A percentile compares a stretch with the other conserved stretches of the same genome.
phyloP scores from a whole-genome alignment of 2,113 vertebrate species.

The Pseudolaguvia tuberculata region DNA sequence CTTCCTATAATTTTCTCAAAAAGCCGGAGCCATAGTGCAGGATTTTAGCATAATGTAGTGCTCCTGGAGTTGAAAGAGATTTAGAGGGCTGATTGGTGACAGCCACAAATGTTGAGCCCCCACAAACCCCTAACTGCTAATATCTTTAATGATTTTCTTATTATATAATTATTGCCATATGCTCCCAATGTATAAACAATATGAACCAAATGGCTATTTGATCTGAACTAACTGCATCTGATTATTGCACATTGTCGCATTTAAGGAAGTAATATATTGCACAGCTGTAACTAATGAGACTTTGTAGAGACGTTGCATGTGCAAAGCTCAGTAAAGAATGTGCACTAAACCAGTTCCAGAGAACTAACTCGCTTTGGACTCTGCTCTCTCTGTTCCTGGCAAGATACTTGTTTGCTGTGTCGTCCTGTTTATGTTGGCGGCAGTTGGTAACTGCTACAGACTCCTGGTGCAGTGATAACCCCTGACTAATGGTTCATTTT shows the following conservation, averaged over 20 bases:
- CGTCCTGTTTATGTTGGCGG: constrained; percentile 39
- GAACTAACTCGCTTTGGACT: constrained; percentile 32
- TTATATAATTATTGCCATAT: neutral
- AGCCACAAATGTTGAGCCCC: too few relatives aligned
- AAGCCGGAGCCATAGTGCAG: too few relatives aligned
- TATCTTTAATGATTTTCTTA: too few relatives aligned
- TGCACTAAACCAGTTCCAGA: constrained; percentile 17
- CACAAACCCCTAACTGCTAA: too few relatives aligned
- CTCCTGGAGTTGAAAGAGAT: too few relatives aligned
- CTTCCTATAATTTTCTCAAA: too few relatives aligned
- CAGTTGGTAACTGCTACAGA: neutral
- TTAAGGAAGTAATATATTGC: neutral
- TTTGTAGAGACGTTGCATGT: neutral
- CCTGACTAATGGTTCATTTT: constrained; percentile 2
- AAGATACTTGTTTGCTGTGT: constrained; percentile 21
- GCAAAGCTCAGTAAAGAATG: constrained; percentile 6
- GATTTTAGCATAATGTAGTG: too few relatives aligned
- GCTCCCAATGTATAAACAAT: neutral
- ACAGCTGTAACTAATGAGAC: neutral
- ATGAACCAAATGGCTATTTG: too few relatives aligned
- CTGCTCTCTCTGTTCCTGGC: constrained; percentile 13
- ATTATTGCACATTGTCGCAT: neutral
- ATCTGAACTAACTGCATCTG: neutral
- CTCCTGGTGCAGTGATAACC: neutral
- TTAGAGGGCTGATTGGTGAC: too few relatives aligned